Base-by-base conservation (phyloP, 2,797 vertebrate species). In the Anniella stebbinsi region DNA sequence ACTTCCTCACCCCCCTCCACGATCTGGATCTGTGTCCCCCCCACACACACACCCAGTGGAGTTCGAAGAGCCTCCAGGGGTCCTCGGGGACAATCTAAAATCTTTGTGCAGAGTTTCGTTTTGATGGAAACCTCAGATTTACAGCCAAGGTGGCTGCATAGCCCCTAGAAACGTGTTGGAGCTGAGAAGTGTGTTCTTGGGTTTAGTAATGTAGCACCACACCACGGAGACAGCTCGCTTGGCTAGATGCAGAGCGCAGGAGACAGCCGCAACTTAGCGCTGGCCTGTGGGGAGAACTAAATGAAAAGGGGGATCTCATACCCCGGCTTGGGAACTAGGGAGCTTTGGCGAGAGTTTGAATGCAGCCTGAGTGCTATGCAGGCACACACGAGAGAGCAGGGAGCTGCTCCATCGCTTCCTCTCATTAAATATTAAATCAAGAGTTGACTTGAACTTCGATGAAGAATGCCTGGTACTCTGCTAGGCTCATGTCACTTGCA, bases 91-190 rank as follows among this genome's bases (percentile, higher is more conserved):
- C 94, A 92, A 86, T 36, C 36, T 92, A 91, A 88, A 87, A 94
- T 92, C 84, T 95, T 94, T 94, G 94, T 90, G 93, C 90, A 38
- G 92, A 96, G 87, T 90, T 93, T 89, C 93, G 94, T 94, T 95
- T 72, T 81, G 60, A 80, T 89, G 87, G 88, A 96, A 94, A 45
- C 88, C 91, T 89, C 54, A 48, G 80, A 87, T 87, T 94, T 91
- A 82, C 92, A 90, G 92, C 91, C 87, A 93, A 96, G 93, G 95
- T 94, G 95, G 85, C 91, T 94, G 91, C 87, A 8, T 92, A 93
- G 67, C 23, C 76, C 86, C 92, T 93, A 78, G 93, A 93, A 96
- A 90, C 95, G 89, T 90, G 94, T 57, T 94, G 92, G 91, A 84
- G 92, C 82, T 25, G 54, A 75, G 80, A 80, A 38, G 13, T 21